Base-by-base conservation (phyloP, 2,113 vertebrate species). In the Romanogobio albipinnatus region DNA sequence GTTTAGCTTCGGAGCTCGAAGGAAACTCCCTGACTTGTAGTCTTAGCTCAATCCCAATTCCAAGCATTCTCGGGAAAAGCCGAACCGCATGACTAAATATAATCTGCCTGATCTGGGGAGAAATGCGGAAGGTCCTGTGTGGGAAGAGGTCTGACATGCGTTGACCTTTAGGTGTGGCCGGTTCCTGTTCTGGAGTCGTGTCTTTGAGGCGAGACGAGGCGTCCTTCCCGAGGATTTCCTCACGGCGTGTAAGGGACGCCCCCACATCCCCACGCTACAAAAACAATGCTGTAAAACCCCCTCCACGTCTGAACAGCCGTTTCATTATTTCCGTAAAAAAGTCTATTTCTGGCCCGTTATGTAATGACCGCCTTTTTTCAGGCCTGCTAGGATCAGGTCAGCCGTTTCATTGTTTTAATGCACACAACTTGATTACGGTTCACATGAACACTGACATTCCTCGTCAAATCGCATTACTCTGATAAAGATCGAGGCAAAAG, bases 171-270 rank as follows among this genome's bases (percentile, higher is more conserved):
- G 75, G 76, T 81, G 51, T 29, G 64, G 82, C 68, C 33, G 74
- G 29, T 86, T 90, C 81, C 80, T 88, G 59, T 78, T 85, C 29
- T 70, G 14, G 61, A 62, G 43, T 9, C 62, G 53, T 56, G 17
- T 78, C 70, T 9, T 33, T 51, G 59, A 74, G 79, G 82, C 58
- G 9, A 74, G 79, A 81, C 58, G 9, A 84, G 49, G 51, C 58
- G 51, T 84, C 77, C 81, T 86, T 70, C 59, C 79, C 83, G 82
- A 91, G 91, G 91, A 92, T 91, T 88, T 93, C 90, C 90, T 83
- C 62, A 19, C 62, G 6, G 11, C 7, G 61, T 47, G 45, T 29
- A 51, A 68, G 73, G 75, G 80, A 70, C 74, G 1, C 53, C 83
- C 86, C 89, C 75, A 68, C 58, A 33, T 75, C 82, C 73, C 76